Conservation (phyloP, 2,797 vertebrate genomes). For the Peromyscus eremicus region DNA sequence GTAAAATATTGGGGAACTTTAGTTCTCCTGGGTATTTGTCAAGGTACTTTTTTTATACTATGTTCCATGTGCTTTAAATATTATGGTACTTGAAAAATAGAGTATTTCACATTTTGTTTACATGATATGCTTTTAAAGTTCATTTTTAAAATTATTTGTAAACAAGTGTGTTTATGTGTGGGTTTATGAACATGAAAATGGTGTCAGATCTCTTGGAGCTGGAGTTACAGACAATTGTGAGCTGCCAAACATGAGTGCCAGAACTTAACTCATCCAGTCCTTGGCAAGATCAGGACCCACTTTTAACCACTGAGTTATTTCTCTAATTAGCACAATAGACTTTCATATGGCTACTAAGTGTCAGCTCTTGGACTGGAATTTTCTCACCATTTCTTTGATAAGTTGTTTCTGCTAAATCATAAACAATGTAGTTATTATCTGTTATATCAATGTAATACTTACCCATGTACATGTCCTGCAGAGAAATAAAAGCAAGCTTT, state of each 20-base stretch:
- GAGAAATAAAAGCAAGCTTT: not conserved
- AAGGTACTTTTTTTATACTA: not conserved
- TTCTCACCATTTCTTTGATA: not conserved
- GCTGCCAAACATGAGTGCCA: too few species aligned
- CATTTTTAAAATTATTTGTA: not conserved
- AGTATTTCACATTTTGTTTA: not conserved
- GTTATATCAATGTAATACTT: not conserved
- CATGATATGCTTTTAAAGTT: not conserved
- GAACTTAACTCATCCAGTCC: not conserved
- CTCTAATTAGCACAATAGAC: not conserved
- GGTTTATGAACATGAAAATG: not conserved
- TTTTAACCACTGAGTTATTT: not conserved
- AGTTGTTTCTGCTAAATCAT: not conserved
- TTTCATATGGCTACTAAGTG: not conserved
- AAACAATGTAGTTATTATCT: not conserved
- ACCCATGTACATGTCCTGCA: not conserved
- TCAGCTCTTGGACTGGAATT: not conserved
- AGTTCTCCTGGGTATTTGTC: conserved; percentile 28
- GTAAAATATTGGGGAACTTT: not conserved
- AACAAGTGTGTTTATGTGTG: not conserved
- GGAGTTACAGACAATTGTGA: not conserved
- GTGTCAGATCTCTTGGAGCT: not conserved
- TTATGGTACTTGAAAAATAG: not conserved
- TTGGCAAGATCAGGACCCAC: not conserved
- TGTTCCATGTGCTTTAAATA: not conserved